Evolutionary conservation across 2,888 invertebrate genomes (phyloP).

Genomic region (Lasiommata megera): DNA sequence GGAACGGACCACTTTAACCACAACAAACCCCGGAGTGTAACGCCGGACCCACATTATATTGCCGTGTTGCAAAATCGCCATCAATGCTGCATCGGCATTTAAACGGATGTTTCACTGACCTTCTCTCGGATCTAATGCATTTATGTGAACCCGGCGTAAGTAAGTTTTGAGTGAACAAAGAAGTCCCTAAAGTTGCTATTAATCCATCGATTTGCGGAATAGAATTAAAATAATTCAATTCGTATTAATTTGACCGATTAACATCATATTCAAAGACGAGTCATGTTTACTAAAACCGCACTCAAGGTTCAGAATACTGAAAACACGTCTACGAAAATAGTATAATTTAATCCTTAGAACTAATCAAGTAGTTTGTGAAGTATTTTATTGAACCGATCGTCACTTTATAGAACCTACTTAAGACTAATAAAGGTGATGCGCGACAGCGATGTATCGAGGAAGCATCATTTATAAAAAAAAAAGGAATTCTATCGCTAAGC

Average conservation of each 20-base stretch:
- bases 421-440: constrained; percentile 46
- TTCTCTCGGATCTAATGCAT: too few species aligned
- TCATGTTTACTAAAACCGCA: not conserved
- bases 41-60: not conserved
- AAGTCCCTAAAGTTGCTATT: not conserved
- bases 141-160: not conserved
- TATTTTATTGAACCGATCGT: constrained; percentile 39
- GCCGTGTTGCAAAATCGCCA: not conserved
- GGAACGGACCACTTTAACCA: constrained; percentile 45
- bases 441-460: constrained; percentile 40
- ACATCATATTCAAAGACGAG: too few species aligned
- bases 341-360: constrained; percentile 39
- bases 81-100: too few species aligned
- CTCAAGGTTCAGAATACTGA: constrained; percentile 19
- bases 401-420: constrained; percentile 63
- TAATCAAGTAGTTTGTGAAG: constrained; percentile 50
- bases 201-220: not conserved
- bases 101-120: too few species aligned
- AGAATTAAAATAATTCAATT: too few species aligned
- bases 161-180: not conserved
- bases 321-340: constrained; percentile 10
- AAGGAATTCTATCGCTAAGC: constrained; percentile 51
- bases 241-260: too few species aligned
- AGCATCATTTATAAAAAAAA: constrained; percentile 26
- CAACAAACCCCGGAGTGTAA: not conserved